Evolutionary conservation across 2,888 invertebrate genomes (phyloP), one percentile per base, ranked within the genome.

Genomic region (Ryuthela nishihirai): DNA sequence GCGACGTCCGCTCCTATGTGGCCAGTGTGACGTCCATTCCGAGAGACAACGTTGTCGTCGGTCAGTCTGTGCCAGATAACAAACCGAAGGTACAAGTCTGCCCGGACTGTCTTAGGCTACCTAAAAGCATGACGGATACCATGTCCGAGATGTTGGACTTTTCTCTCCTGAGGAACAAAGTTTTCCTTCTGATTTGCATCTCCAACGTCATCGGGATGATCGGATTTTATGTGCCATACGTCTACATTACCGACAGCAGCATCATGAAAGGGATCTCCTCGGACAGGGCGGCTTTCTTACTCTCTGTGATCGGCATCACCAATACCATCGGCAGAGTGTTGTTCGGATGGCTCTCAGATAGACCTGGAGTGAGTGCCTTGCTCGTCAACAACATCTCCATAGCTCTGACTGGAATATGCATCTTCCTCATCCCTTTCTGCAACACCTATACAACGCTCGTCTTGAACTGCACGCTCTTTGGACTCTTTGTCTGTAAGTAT

Each of bases 141-240:
- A 61, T 95, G 38, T 80, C 83, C 48, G 88, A 91, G 50, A 93
- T 97, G 93, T 77, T 94, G 80, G 94, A 95, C 76, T 81, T 92
- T 69, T 86, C 87, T 47, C 77, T 97, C 48, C 79, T 97, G 53
- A 87, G 84, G 65, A 87, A 95, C 77, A 88, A 90, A 3, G 88
- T 90, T 54, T 91, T 97, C 76, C 84, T 92, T 79, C 78, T 94
- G 48, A 90, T 95, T 70, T 91, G 90, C 59, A 82, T 95, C 48
- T 93, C 92, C 64, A 97, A 95, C 75, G 80, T 98, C 54, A 91
- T 98, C 74, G 98, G 97, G 69, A 95, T 98, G 88, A 88, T 95
- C 48, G 97, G 97, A 65, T 83, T 97, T 50, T 95, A 95, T 75
- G 90, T 98, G 66, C 98, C 98, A 34, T 98, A 94, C 75, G 89